These are phyloP conservation scores for Babyrousa celebensis DNA, from an alignment of 2,797 vertebrate genomes.

Conservation along the genomic window DNA sequence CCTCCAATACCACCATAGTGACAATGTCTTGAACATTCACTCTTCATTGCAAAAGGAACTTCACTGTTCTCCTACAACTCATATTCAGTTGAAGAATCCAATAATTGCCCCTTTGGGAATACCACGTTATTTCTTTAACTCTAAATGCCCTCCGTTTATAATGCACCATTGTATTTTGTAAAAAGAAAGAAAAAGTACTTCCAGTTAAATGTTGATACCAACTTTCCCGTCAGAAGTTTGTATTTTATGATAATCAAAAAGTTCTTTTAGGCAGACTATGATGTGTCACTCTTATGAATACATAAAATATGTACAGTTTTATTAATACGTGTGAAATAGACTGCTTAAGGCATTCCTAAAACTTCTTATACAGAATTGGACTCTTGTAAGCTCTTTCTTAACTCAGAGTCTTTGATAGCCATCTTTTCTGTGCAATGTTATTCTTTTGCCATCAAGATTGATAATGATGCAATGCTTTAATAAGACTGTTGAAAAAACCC, in stretches of 20 bases:
- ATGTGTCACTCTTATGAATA: not conserved
- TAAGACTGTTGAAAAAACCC: not conserved
- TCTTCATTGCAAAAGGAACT: not conserved
- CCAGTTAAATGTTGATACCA: not conserved
- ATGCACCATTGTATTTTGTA: not conserved
- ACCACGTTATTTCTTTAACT: not conserved
- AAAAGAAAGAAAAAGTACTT: conserved; percentile 51
- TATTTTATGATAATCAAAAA: conserved; percentile 39
- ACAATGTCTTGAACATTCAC: not conserved
- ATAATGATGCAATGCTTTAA: not conserved
- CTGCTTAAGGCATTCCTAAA: not conserved
- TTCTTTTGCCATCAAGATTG: not conserved
- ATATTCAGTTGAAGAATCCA: not conserved
- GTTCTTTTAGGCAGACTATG: not conserved
- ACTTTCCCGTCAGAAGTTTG: not conserved
- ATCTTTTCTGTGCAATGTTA: not conserved
- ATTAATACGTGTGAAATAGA: not conserved
- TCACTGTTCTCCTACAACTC: not conserved
- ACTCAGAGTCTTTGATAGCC: not conserved
- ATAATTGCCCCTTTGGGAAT: not conserved
- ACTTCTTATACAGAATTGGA: not conserved
- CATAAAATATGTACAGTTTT: not conserved
- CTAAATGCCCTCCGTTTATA: not conserved
- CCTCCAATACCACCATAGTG: not conserved
- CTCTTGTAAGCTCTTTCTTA: conserved; percentile 5